Evolutionary conservation across 1,140 invertebrate genomes (phyloP), one percentile per base, ranked within the genome.

Genomic region (Neuroterus valhalla): DNA sequence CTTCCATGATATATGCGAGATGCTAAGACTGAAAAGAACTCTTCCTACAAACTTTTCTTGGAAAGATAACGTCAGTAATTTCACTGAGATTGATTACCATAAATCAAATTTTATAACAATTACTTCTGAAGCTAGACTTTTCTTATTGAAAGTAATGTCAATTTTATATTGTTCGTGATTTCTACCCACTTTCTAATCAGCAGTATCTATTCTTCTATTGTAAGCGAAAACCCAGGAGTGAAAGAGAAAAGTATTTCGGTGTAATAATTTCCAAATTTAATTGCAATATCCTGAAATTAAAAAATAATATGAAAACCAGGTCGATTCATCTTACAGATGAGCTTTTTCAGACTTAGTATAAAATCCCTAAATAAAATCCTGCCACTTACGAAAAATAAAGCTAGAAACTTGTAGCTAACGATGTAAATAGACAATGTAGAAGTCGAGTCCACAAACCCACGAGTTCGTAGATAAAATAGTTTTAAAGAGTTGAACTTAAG

Each of bases 391-490:
- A 77, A 72, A 79, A 77, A 15, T n/a, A n/a, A 45, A 68, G 19
- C n/a, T 31, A 70, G 68, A 70, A 50, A 70, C 50, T 75, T 67
- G 66, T 82, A 81, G 78, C 62, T 72, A 81, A 80, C 73, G 72
- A 71, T 85, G 84, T 85, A 85, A 81, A 85, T 85, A 85, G 78
- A 78, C 73, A 75, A 72, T 45, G 70, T 78, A 72, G 76, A 70
- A 75, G 75, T 75, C 70, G 73, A 73, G 67, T 72, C 73, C 68
- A 78, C 67, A 76, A 81, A 74, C 44, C 76, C 67, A 66, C 23
- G 68, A 68, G 78, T 72, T 70, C 67, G 72, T 84, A 85, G 75
- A 79, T 68, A 62, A 62, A 15, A 78, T 84, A 79, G 78, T 78
- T 81, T 76, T 71, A 70, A 68, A 76, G 21, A 74, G 42, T 70